Evolutionary conservation across 2,888 invertebrate genomes (phyloP).

Genomic region (Volucella inanis): DNA sequence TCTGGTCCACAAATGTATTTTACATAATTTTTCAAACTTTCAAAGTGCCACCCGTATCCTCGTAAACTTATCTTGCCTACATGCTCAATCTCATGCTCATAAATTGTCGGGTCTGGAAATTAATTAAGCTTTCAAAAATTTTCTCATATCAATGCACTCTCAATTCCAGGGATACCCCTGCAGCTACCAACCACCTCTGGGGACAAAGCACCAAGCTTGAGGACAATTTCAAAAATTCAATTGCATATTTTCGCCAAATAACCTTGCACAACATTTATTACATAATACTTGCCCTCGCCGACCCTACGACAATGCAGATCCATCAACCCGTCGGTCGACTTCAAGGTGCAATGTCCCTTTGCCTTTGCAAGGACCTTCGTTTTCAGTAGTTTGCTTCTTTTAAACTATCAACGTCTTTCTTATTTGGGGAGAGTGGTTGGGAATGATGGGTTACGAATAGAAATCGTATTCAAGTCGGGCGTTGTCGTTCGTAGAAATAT

Average conservation of each 20-base stretch:
- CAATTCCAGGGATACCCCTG: neutral
- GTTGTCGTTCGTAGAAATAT: slow-evolving; percentile 29
- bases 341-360: slow-evolving; percentile 80
- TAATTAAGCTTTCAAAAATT: slow-evolving; percentile 53
- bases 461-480: slow-evolving; percentile 22
- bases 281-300: slow-evolving; percentile 44
- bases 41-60: neutral
- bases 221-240: slow-evolving; percentile 9
- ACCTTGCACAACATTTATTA: slow-evolving; percentile 34
- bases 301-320: slow-evolving; percentile 5
- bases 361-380: slow-evolving; percentile 81
- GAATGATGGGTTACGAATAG: neutral
- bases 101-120: slow-evolving; percentile 26
- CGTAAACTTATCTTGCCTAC: too few species aligned
- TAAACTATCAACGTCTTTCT: slow-evolving; percentile 32
- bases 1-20: slow-evolving; percentile 17
- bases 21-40: slow-evolving; percentile 40
- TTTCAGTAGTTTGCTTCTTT: slow-evolving; percentile 21
- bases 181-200: neutral
- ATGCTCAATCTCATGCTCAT: neutral
- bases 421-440: neutral
- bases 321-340: neutral
- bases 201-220: neutral
- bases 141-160: slow-evolving; percentile 21
- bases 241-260: slow-evolving; percentile 34